Evolutionary conservation across 2,888 invertebrate species (phyloP), one percentile per base, ranked within the genome.

Genomic region (Sarcophaga rosellei): DNA sequence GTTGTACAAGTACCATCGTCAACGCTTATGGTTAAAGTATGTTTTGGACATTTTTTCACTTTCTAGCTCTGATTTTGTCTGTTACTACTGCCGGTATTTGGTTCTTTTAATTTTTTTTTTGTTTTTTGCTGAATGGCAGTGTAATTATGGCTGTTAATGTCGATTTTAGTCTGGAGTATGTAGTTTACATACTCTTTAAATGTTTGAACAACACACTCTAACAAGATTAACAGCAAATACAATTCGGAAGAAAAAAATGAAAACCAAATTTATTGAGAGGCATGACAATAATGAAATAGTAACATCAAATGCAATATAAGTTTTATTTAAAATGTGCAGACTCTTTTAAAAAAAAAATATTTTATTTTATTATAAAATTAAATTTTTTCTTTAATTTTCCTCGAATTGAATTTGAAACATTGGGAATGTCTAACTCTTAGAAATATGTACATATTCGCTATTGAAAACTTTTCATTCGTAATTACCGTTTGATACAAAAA

Each of bases 151-250:
- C 44, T 85, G 85, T 73, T 69, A 76, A 77, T 82, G 66, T 65
- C 70, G 78, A n/a, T 84, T 72, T 75, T 75, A 75, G 81, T 74
- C 70, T 86, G 81, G 70, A 84, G 86, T 83, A 74, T 81, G 70
- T 86, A 76, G 76, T 86, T 86, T 61, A 86, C 84, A 84, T 86
- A 78, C 81, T 70, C 86, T 81, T 81, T 81, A 87, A 87, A 85
- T 86, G 75, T 72, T 79, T 72, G 47, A 82, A 79, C 53, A 83
- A 68, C 66, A 57, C 62, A 75, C n/a, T 25, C 68, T 35, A 66
- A 25, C 79, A 68, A 70, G 15, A 53, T 69, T 21, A 61, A 77
- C 66, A 69, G 25, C 72, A 77, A 74, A 45, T 85, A 63, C n/a
- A 68, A 75, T 61, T 82, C 61, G 23, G 69, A 65, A 65, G 74